A percentile compares a stretch with the other conserved stretches of the same genome.
phyloP scores from a whole-genome alignment of 1,140 invertebrate species.

The Achroia grisella region DNA sequence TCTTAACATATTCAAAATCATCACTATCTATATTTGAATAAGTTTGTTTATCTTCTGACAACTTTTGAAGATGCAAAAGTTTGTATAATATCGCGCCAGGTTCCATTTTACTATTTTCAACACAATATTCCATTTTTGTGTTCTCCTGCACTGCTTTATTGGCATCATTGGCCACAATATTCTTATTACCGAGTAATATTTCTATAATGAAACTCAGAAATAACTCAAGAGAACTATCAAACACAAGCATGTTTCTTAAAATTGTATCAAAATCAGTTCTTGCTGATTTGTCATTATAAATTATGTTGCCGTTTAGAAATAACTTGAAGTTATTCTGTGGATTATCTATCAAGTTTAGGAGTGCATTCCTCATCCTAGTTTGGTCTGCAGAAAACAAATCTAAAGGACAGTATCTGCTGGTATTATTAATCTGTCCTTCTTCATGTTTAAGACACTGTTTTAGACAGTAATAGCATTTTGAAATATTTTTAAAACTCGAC shows the following conservation, averaged over 20 bases:
- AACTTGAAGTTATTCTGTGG: slow-evolving; percentile 85
- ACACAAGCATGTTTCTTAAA: slow-evolving; percentile 20
- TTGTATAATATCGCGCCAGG: slow-evolving; percentile 38
- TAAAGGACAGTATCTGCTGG: slow-evolving; percentile 81
- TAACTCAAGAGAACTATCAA: slow-evolving; percentile 22
- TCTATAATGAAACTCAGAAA: slow-evolving; percentile 50
- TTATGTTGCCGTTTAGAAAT: slow-evolving; percentile 76
- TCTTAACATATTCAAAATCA: slow-evolving; percentile 28
- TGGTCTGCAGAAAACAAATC: slow-evolving; percentile 80
- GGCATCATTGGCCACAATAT: slow-evolving; percentile 12
- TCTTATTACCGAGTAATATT: slow-evolving; percentile 32
- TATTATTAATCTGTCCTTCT: slow-evolving; percentile 59
- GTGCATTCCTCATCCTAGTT: slow-evolving; percentile 76
- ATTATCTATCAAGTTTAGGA: slow-evolving; percentile 75
- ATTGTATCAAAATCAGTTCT: slow-evolving; percentile 26
- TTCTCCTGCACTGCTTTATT: neutral
- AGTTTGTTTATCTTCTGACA: slow-evolving; percentile 29
- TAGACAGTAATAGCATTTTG: slow-evolving; percentile 81
- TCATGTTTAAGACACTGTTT: slow-evolving; percentile 81
- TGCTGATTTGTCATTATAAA: slow-evolving; percentile 72
- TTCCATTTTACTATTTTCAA: slow-evolving; percentile 22
- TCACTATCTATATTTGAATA: slow-evolving; percentile 3
- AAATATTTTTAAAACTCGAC: slow-evolving; percentile 55
- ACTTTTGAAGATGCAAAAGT: slow-evolving; percentile 46
- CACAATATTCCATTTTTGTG: slow-evolving; percentile 23